These are phyloP conservation scores for Ptychoptera albimana DNA, from an alignment of 2,888 invertebrate genomes.

Conservation along the genomic window DNA sequence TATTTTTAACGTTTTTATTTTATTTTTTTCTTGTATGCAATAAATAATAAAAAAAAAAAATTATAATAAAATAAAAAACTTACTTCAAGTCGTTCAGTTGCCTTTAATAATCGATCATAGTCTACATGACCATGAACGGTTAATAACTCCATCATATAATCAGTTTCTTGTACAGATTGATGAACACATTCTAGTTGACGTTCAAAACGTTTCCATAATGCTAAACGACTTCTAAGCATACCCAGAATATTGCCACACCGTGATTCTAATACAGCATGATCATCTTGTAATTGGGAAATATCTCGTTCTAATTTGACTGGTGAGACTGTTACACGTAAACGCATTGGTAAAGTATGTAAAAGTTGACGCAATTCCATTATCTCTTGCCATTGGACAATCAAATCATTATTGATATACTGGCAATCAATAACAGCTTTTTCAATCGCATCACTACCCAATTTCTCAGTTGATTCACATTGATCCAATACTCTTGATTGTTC, in stretches of 20 bases:
- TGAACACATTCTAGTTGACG: slow-evolving; percentile 62
- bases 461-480: slow-evolving; percentile 55
- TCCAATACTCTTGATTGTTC: slow-evolving; percentile 48
- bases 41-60: slow-evolving; percentile 5
- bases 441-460: slow-evolving; percentile 58
- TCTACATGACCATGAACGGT: slow-evolving; percentile 74
- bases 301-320: slow-evolving; percentile 61
- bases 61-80: slow-evolving; percentile 20
- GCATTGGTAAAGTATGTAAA: slow-evolving; percentile 60
- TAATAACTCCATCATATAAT: slow-evolving; percentile 74
- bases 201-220: slow-evolving; percentile 64
- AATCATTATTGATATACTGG: slow-evolving; percentile 49
- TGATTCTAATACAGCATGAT: slow-evolving; percentile 54
- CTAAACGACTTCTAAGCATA: slow-evolving; percentile 45
- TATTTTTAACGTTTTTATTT: too few species aligned
- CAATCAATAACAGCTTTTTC: slow-evolving; percentile 61
- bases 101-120: slow-evolving; percentile 64
- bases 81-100: slow-evolving; percentile 73
- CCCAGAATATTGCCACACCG: slow-evolving; percentile 51
- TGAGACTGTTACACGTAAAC: slow-evolving; percentile 58
- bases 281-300: slow-evolving; percentile 57
- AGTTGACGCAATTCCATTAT: slow-evolving; percentile 58
- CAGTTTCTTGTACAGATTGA: slow-evolving; percentile 67
- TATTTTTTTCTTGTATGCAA: too few species aligned
- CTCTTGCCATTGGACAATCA: slow-evolving; percentile 60